phyloP scores from a whole-genome alignment of 2,888 invertebrate species.

The Drosophila gaucha region DNA sequence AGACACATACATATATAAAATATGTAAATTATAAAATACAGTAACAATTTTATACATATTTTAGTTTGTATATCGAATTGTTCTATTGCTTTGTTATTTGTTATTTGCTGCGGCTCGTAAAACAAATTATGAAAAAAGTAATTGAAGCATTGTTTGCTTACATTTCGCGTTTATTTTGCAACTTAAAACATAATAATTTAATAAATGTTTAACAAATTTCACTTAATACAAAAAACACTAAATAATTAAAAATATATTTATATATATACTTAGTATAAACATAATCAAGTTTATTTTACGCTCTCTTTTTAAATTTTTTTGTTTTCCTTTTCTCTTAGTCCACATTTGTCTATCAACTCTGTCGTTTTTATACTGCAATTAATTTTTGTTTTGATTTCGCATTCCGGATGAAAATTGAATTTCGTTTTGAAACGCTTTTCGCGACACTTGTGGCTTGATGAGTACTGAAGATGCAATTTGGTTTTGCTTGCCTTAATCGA shows the following conservation, averaged over 20 bases:
- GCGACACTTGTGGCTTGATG: slow-evolving; percentile 45
- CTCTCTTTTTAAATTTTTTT: slow-evolving; percentile 25
- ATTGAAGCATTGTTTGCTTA: slow-evolving; percentile 60
- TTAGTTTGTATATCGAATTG: slow-evolving; percentile 24
- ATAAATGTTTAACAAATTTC: slow-evolving; percentile 81
- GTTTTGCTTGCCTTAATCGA: slow-evolving; percentile 50
- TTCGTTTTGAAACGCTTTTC: slow-evolving; percentile 29
- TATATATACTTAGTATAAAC: slow-evolving; percentile 79
- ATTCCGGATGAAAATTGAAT: slow-evolving; percentile 28
- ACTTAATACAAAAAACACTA: slow-evolving; percentile 81
- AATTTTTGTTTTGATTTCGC: slow-evolving; percentile 28
- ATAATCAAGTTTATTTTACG: slow-evolving; percentile 75
- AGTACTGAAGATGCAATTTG: slow-evolving; percentile 54
- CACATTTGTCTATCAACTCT: slow-evolving; percentile 61
- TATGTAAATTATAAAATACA: slow-evolving; percentile 52
- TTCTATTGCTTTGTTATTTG: slow-evolving; percentile 43
- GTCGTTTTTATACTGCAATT: slow-evolving; percentile 31
- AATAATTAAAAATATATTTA: slow-evolving; percentile 76
- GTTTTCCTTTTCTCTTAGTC: slow-evolving; percentile 41
- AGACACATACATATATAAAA: slow-evolving; percentile 33
- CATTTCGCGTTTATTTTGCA: slow-evolving; percentile 78
- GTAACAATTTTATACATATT: slow-evolving; percentile 47
- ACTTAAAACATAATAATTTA: slow-evolving; percentile 80
- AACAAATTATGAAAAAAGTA: slow-evolving; percentile 21
- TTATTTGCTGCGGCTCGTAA: slow-evolving; percentile 16